Conservation (phyloP, 1,140 invertebrate species). For the Eulimnadia texana region DNA sequence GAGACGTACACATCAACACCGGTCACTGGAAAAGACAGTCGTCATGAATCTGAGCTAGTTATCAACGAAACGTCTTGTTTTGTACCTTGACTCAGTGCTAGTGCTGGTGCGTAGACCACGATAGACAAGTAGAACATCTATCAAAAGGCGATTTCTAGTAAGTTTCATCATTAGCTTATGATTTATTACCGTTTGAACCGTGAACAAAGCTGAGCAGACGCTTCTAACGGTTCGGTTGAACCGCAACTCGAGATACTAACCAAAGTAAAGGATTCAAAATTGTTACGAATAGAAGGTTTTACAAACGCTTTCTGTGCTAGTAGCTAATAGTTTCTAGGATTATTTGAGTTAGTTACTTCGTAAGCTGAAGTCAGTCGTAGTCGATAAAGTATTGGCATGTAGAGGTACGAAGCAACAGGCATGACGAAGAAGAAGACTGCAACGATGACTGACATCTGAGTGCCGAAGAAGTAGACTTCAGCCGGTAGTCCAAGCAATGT, state of each 20-base stretch:
- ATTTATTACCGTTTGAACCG: neutral
- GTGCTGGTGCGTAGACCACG: neutral
- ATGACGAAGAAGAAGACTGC: neutral
- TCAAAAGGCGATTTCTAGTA: neutral
- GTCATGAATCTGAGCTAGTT: neutral
- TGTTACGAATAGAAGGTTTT: neutral
- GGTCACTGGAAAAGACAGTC: neutral
- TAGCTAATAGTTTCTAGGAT: too few species aligned
- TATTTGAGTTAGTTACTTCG: too few species aligned
- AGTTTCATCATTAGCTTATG: neutral
- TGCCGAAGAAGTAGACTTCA: neutral
- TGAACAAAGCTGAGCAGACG: neutral
- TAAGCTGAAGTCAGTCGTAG: neutral
- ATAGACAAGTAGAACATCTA: neutral
- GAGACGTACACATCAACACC: neutral
- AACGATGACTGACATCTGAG: neutral
- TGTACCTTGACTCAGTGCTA: conserved; percentile 3
- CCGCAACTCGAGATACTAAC: neutral
- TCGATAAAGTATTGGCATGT: neutral
- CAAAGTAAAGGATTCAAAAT: neutral
- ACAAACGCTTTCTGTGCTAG: too few species aligned
- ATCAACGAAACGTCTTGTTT: neutral
- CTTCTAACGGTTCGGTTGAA: neutral
- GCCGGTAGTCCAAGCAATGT: neutral
- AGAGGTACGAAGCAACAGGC: neutral